Evolutionary conservation across 2,113 vertebrate species (phyloP), one percentile per base, ranked within the genome.

Genomic region (Oreochromis niloticus): DNA sequence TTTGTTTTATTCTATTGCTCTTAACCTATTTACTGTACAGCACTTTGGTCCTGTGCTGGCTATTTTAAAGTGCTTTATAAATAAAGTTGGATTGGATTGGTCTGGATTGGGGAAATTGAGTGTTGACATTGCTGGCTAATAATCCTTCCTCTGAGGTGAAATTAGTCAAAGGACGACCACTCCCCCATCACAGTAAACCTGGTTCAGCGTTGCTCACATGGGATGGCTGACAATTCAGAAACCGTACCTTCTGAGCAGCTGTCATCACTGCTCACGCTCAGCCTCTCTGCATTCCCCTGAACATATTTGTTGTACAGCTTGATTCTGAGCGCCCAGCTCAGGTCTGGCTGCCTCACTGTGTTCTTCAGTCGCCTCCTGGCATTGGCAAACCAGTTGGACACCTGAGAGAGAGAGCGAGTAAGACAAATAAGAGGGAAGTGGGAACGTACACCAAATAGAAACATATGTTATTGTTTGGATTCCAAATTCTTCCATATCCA

Each of bases 321-420:
- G 95, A 99, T 99, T 93, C 99, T 94, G 43, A 99, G 97, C 17
- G 99, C 99, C 99, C 98, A 99, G 97, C 99, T 99, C 59, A 99
- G 96, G 85, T 99, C 98, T 56, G 99, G 98, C 93, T 99, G 99
- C 95, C 99, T 96, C 93, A 99, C 99, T 1, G 99, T 99, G 92
- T 99, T 99, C 96, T 99, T 99, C 95, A 99, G 97, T 46, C 98
- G 97, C 91, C 99, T 97, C 95, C 99, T 97, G 85, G 98, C 99
- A 82, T 99, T 99, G 84, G 99, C 99, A 93, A 99, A 99, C 99
- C 98, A 99, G 95, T 99, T 99, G 41, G 99, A 99, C 43, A 99
- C 99, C 99, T 99, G 94, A 56, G 71, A 61, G 55, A 56, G 34
- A 83, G 22, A 52, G 27, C 81, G 54, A 80, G 46, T 17, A n/a